phyloP scores from a whole-genome alignment of 2,888 invertebrate genomes.

The Tachina grossa region DNA sequence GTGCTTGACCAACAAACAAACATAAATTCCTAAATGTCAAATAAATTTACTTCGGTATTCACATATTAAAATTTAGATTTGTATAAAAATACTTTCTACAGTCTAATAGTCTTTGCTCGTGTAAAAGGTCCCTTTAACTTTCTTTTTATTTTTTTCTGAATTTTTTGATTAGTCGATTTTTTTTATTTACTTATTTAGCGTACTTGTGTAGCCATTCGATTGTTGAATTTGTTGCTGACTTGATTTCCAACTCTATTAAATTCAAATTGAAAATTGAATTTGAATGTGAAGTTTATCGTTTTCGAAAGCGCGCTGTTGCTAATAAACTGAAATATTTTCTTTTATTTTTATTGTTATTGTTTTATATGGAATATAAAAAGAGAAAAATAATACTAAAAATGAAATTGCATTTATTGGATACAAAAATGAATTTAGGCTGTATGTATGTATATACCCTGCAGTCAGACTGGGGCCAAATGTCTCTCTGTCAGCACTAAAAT shows the following conservation, averaged over 20 bases:
- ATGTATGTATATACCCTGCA: not conserved
- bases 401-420: conserved; percentile 49
- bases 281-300: conserved; percentile 61
- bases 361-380: conserved; percentile 28
- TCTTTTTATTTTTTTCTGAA: conserved; percentile 23
- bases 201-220: conserved; percentile 33
- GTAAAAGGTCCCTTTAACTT: not conserved
- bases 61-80: too few relatives aligned
- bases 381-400: conserved; percentile 36
- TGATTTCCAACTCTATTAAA: conserved; percentile 69
- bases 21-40: too few relatives aligned
- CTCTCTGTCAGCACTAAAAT: too few relatives aligned
- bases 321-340: conserved; percentile 49
- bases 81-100: too few relatives aligned
- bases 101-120: too few relatives aligned
- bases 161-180: too few relatives aligned
- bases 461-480: too few relatives aligned
- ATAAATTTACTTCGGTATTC: too few relatives aligned
- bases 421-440: not conserved
- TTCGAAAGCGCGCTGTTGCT: conserved; percentile 48
- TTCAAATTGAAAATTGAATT: conserved; percentile 69
- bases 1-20: too few relatives aligned
- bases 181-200: too few relatives aligned
- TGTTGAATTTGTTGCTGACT: conserved; percentile 63
- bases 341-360: conserved; percentile 55